These are phyloP conservation scores for Lethenteron reissneri DNA, from an alignment of 2,113 vertebrate species.

Conservation along the genomic window DNA sequence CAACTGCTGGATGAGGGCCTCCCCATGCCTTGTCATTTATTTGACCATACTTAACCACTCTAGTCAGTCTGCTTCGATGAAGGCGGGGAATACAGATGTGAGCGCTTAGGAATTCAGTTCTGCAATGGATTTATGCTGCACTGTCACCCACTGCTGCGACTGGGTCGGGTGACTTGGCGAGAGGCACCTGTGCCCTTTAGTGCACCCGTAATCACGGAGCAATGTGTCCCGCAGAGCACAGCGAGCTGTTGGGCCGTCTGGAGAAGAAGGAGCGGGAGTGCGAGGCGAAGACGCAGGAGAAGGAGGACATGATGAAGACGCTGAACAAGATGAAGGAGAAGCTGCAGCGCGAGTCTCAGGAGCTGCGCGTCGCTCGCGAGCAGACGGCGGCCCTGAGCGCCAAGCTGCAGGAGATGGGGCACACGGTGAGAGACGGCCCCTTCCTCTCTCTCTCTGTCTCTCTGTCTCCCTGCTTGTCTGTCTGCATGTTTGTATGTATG, in stretches of 20 bases:
- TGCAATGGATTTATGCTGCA: background rate
- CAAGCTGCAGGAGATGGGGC: slow-evolving; percentile 40
- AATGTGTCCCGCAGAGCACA: slow-evolving; percentile 35
- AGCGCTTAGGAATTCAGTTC: too few species aligned
- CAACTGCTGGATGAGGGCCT: too few species aligned
- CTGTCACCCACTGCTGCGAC: too few species aligned
- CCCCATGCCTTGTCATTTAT: too few species aligned
- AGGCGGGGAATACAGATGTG: too few species aligned
- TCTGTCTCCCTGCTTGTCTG: too few species aligned
- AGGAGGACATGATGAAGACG: slow-evolving; percentile 96
- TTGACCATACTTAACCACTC: too few species aligned
- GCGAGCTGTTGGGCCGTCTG: slow-evolving; percentile 45
- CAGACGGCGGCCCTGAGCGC: slow-evolving; percentile 57
- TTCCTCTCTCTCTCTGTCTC: too few species aligned
- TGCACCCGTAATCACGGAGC: background rate
- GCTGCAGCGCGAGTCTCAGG: slow-evolving; percentile 64
- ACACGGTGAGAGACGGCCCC: slow-evolving; percentile 27
- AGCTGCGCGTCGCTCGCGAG: slow-evolving; percentile 59
- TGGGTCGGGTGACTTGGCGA: too few species aligned
- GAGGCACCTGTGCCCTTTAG: background rate
- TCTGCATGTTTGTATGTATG: too few species aligned
- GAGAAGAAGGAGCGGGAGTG: slow-evolving; percentile 86
- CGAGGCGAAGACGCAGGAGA: slow-evolving; percentile 77
- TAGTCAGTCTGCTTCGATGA: too few species aligned
- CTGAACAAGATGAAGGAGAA: slow-evolving; percentile 99